These are phyloP conservation scores for Perccottus glenii DNA, from an alignment of 2,113 vertebrate genomes.

Conservation along the genomic window DNA sequence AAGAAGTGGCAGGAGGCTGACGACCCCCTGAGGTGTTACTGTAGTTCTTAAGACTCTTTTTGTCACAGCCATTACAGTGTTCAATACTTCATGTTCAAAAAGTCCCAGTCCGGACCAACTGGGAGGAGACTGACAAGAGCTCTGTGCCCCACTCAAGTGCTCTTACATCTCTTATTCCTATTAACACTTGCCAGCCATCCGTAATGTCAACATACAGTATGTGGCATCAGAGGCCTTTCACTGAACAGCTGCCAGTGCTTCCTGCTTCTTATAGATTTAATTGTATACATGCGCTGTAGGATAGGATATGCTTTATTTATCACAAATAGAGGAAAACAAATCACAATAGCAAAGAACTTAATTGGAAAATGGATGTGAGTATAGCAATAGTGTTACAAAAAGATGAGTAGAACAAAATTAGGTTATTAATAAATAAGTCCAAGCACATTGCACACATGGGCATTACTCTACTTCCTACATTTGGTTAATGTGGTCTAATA, in stretches of 20 bases:
- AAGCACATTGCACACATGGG: no score
- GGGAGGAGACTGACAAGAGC: slow-evolving; percentile 24
- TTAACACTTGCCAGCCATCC: slow-evolving; percentile 1
- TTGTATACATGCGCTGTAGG: no score
- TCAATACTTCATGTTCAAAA: slow-evolving; percentile 52
- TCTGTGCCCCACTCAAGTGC: slow-evolving; percentile 7
- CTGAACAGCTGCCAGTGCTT: background rate
- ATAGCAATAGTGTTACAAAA: no score
- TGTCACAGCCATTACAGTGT: slow-evolving; percentile 37
- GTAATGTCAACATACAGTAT: background rate
- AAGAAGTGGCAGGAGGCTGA: slow-evolving; percentile 48
- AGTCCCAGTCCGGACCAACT: slow-evolving; percentile 14
- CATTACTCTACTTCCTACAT: no score
- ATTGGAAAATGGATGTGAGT: no score
- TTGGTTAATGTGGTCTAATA: no score
- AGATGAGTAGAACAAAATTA: no score
- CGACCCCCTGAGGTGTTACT: slow-evolving; percentile 53
- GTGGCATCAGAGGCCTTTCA: background rate
- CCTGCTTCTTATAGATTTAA: no score
- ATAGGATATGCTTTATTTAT: no score
- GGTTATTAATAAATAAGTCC: no score
- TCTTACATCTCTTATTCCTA: slow-evolving; percentile 1
- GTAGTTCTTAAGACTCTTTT: slow-evolving; percentile 55
- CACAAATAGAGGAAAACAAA: no score
- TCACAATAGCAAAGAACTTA: no score